Conservation (phyloP, 2,113 vertebrate species). For the Haemorhous mexicanus region DNA sequence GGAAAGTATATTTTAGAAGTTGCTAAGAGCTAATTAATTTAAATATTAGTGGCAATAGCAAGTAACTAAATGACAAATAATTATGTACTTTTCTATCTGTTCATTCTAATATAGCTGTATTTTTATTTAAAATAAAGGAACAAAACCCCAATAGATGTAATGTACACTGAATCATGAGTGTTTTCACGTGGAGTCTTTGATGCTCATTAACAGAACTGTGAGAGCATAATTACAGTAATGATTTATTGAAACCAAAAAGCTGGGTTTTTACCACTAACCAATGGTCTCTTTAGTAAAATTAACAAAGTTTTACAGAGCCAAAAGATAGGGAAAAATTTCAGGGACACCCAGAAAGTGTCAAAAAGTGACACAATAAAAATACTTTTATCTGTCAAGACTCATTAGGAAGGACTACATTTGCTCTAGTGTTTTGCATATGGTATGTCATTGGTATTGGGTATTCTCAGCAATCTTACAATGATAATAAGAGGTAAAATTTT, state of each 20-base stretch:
- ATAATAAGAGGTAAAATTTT: not conserved
- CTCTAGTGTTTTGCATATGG: not conserved
- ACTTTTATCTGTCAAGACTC: not conserved
- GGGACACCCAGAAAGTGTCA: not conserved
- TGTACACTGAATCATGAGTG: not conserved
- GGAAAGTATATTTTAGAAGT: not conserved
- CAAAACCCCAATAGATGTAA: not conserved
- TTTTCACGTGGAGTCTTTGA: not conserved
- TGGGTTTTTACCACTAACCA: not conserved
- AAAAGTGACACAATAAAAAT: not conserved
- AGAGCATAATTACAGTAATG: not conserved
- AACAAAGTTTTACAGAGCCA: not conserved
- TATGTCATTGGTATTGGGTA: not conserved
- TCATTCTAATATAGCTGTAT: not conserved
- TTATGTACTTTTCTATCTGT: not conserved
- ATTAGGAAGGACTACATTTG: not conserved
- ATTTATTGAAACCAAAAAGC: not conserved
- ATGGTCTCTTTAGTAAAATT: not conserved
- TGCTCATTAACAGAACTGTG: not conserved
- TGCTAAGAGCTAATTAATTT: not conserved
- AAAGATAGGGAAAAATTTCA: not conserved
- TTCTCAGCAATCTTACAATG: not conserved
- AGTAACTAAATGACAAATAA: not conserved
- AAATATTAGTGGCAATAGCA: not conserved
- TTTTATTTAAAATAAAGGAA: not conserved